Evolutionary conservation across 2,888 invertebrate genomes (phyloP), one percentile per base, ranked within the genome.

Genomic region (Strigamia maritima): DNA sequence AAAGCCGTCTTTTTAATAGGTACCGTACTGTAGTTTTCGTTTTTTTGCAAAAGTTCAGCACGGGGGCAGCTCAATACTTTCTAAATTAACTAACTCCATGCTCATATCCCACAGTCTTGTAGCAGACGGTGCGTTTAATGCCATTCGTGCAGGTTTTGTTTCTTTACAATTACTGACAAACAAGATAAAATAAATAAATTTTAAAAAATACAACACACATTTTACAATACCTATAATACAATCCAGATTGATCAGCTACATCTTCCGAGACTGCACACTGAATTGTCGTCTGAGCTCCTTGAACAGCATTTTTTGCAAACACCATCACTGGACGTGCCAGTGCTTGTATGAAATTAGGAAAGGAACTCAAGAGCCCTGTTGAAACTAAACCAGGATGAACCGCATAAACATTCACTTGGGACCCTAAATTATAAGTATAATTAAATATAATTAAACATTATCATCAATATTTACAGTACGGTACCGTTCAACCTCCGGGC

Each of bases 401-500:
- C 16, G 40, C 28, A 28, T 77, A 49, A 24, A 44, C 40, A 26
- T 19, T 22, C 12, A 75, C 31, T 7, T 19, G 7, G 7, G 75
- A 31, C 4, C 19, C 75, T 75, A 75, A 35, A 86, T 91, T 35
- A 19, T 31, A 28, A 4, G 8, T 6, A 28, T 14, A 0, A 75
- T 49, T 12, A 49, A 10, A 12, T 35, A 14, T 0, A 49, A 19
- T 28, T 10, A 19, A 2, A 75, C 6, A 75, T 24, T 94, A 7
- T 7, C 0, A 1, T 35, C 14, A 12, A 22, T 19, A 24, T 35
- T 8, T 3, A n/a, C n/a, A n/a, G n/a, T n/a, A n/a, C n/a, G n/a
- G n/a, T n/a, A 35, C 91, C 88, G 84, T 90, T 87, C n/a, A 93
- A 84, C 84, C 90, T 88, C 79, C 88, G 87, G 0, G 90, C 89